Conservation (phyloP, 2,797 vertebrate species). For the Micropoecilia bifurca region DNA sequence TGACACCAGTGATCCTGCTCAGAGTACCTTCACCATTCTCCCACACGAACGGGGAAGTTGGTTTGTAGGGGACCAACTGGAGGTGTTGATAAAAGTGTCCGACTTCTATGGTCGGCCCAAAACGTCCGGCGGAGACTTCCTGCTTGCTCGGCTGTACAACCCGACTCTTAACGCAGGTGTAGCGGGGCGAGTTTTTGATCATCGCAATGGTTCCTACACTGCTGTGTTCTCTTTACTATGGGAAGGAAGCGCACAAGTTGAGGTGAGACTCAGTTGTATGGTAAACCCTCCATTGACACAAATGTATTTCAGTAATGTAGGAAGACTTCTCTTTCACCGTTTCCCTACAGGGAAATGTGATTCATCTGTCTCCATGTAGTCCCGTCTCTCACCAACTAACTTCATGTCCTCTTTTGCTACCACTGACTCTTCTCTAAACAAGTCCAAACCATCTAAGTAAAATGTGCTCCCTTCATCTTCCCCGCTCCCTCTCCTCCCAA, state of each 20-base stretch:
- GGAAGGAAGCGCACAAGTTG: slow-evolving; percentile 13
- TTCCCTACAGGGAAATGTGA: not conserved
- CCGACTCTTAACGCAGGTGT: slow-evolving; percentile 39
- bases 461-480: not conserved
- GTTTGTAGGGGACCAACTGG: slow-evolving; percentile 42
- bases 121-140: slow-evolving; percentile 48
- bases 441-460: not conserved
- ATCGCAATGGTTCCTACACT: slow-evolving; percentile 53
- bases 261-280: slow-evolving; percentile 33
- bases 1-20: slow-evolving; percentile 37
- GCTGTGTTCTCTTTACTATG: slow-evolving; percentile 46
- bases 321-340: not conserved
- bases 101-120: slow-evolving; percentile 41
- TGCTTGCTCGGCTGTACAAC: slow-evolving; percentile 41
- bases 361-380: not conserved
- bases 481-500: not conserved
- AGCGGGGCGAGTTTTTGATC: slow-evolving; percentile 50
- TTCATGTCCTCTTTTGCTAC: not conserved
- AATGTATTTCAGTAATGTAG: not conserved
- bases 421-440: not conserved
- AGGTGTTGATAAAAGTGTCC: slow-evolving; percentile 32
- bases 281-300: not conserved
- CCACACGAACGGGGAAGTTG: slow-evolving; percentile 22
- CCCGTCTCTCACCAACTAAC: not conserved
- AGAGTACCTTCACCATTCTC: slow-evolving; percentile 46